These are phyloP conservation scores for Hirundichthys speculiger DNA, from an alignment of 2,113 vertebrate genomes.

Conservation along the genomic window DNA sequence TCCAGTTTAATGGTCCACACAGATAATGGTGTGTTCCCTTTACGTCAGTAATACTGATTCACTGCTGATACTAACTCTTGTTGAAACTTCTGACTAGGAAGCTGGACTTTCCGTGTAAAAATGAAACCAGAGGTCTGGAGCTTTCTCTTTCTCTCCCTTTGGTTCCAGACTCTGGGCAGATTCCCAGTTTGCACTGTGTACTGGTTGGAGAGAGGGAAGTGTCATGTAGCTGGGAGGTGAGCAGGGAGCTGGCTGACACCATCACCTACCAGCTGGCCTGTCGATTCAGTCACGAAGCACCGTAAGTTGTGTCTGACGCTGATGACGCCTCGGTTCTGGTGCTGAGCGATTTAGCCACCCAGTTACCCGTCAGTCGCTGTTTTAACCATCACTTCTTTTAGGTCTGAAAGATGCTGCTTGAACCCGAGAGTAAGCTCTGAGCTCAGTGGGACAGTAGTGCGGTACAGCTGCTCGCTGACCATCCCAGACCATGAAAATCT, in stretches of 20 bases:
- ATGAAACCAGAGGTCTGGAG: too few species aligned
- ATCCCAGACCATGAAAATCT: slow-evolving; percentile 28
- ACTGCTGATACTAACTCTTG: too few species aligned
- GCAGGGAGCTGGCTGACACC: slow-evolving; percentile 48
- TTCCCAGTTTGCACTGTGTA: slow-evolving; percentile 66
- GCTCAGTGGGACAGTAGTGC: slow-evolving; percentile 13
- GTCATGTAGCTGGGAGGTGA: slow-evolving; percentile 74
- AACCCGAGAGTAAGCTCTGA: slow-evolving; percentile 1
- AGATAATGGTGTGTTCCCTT: too few species aligned
- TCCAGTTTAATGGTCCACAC: too few species aligned
- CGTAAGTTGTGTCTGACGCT: slow-evolving; percentile 40
- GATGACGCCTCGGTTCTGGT: neutral
- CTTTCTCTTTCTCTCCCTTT: slow-evolving; percentile 10
- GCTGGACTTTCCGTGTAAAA: too few species aligned
- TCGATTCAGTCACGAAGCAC: neutral
- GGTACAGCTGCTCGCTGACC: slow-evolving; percentile 66
- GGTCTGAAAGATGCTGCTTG: slow-evolving; percentile 46
- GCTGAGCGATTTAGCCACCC: neutral
- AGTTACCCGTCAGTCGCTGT: neutral
- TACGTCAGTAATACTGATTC: too few species aligned
- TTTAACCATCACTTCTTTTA: neutral
- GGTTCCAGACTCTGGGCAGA: slow-evolving; percentile 28
- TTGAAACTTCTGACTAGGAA: too few species aligned
- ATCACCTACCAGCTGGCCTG: slow-evolving; percentile 68
- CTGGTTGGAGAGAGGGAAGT: slow-evolving; percentile 55